phyloP scores from a whole-genome alignment of 1,140 invertebrate species.

The Drosophila auraria region DNA sequence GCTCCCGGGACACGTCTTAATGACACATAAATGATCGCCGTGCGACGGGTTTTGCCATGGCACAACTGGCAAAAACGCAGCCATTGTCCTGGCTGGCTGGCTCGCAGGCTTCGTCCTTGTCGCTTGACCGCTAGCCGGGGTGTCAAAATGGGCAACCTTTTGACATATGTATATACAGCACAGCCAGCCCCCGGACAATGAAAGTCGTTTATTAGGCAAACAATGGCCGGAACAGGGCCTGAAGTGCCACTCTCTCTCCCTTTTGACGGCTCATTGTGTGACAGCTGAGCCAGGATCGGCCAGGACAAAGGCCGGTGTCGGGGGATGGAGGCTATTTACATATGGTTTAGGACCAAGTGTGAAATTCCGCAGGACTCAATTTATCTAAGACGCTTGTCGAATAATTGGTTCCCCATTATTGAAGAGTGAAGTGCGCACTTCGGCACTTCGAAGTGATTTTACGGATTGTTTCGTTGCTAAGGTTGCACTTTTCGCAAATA shows the following conservation, averaged over 20 bases:
- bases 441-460: background rate
- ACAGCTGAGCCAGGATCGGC: slow-evolving; percentile 61
- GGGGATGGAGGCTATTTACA: slow-evolving; percentile 59
- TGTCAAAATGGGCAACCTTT: slow-evolving; percentile 73
- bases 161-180: slow-evolving; percentile 72
- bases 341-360: slow-evolving; percentile 58
- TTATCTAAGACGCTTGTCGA: slow-evolving; percentile 29
- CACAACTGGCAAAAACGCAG: slow-evolving; percentile 52
- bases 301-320: slow-evolving; percentile 10
- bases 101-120: slow-evolving; percentile 21
- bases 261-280: slow-evolving; percentile 52
- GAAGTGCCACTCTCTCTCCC: slow-evolving; percentile 53
- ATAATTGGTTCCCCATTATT: slow-evolving; percentile 29
- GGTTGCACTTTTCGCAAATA: background rate
- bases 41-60: slow-evolving; percentile 47
- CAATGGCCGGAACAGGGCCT: slow-evolving; percentile 53
- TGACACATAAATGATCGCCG: slow-evolving; percentile 77
- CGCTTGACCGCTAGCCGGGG: slow-evolving; percentile 68
- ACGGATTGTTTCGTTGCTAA: background rate
- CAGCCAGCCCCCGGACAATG: slow-evolving; percentile 63
- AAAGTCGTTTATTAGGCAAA: slow-evolving; percentile 73
- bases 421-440: slow-evolving; percentile 6
- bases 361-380: slow-evolving; percentile 30
- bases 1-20: slow-evolving; percentile 53
- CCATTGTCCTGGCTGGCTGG: slow-evolving; percentile 24